phyloP scores from a whole-genome alignment of 2,797 vertebrate genomes.

The Anguilla anguilla region DNA sequence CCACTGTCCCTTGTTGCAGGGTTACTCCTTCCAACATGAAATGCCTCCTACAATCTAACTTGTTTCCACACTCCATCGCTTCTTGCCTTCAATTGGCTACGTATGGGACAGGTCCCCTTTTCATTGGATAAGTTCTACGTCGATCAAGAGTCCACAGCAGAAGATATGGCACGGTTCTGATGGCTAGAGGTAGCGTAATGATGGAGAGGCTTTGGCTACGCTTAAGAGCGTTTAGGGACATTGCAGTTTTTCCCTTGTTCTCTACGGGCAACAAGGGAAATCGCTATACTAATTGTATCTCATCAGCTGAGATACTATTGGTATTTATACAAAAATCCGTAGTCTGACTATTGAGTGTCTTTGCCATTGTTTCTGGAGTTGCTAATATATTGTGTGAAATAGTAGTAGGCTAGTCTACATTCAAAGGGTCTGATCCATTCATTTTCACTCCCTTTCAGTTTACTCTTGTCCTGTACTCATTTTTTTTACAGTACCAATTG shows the following conservation, averaged over 20 bases:
- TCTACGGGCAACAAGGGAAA: not conserved
- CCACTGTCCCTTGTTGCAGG: conserved; percentile 6
- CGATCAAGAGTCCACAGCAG: conserved; percentile 5
- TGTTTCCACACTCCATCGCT: conserved; percentile 5
- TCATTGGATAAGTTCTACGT: conserved; percentile 14
- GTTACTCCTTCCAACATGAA: conserved; percentile 26
- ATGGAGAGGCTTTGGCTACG: not conserved
- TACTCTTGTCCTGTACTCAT: not conserved
- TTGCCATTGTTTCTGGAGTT: not conserved
- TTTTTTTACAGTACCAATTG: not conserved
- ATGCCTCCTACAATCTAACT: conserved; percentile 32
- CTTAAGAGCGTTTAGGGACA: not conserved
- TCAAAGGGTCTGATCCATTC: not conserved
- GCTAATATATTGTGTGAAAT: too few species aligned
- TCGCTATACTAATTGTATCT: not conserved
- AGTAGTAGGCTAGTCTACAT: not conserved
- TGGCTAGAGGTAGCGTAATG: conserved; percentile 1
- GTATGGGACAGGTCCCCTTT: not conserved
- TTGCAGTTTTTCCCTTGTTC: not conserved
- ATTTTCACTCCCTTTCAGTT: not conserved
- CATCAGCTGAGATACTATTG: not conserved
- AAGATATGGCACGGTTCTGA: not conserved
- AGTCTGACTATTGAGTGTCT: not conserved
- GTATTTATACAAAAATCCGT: not conserved
- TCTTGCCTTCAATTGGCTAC: conserved; percentile 15